Percentiles rank a stretch among this genome's conserved stretches.
These are phyloP conservation scores for Mugil cephalus DNA, from an alignment of 2,113 vertebrate species.

Conservation along the genomic window DNA sequence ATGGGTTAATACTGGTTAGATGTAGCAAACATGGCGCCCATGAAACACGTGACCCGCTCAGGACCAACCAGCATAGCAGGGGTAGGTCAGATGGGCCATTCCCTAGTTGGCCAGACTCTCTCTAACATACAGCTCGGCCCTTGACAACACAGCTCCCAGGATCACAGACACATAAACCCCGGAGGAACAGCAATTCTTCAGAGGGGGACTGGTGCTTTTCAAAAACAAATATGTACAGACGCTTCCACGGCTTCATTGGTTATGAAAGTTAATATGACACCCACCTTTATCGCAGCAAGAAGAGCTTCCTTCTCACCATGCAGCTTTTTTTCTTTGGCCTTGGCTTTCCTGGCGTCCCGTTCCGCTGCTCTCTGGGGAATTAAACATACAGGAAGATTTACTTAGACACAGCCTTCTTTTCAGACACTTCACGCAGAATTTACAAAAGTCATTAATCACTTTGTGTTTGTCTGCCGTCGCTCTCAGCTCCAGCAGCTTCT, in stretches of 20 bases:
- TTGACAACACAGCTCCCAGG: too few relatives aligned
- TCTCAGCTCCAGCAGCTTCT: constrained; percentile 90
- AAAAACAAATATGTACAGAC: fast-evolving
- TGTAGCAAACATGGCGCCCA: too few relatives aligned
- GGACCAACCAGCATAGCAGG: too few relatives aligned
- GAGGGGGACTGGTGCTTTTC: too few relatives aligned
- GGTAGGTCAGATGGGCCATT: too few relatives aligned
- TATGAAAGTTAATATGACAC: neutral
- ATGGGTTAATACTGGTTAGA: too few relatives aligned
- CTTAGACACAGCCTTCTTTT: neutral
- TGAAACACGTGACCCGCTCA: too few relatives aligned
- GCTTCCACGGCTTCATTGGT: neutral
- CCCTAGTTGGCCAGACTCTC: too few relatives aligned
- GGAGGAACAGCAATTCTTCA: too few relatives aligned
- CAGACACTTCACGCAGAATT: neutral
- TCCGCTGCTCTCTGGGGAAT: constrained; percentile 85
- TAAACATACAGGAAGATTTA: neutral
- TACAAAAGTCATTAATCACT: constrained; percentile 67
- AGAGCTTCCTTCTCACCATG: constrained; percentile 81
- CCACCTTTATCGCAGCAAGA: constrained; percentile 89
- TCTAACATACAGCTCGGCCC: too few relatives aligned
- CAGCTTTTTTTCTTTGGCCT: constrained; percentile 86
- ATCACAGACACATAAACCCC: too few relatives aligned
- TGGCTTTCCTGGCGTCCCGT: constrained; percentile 90
- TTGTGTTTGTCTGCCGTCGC: constrained; percentile 90